Evolutionary conservation across 2,888 invertebrate genomes (phyloP).

Genomic region (Muschampia staudingeri): DNA sequence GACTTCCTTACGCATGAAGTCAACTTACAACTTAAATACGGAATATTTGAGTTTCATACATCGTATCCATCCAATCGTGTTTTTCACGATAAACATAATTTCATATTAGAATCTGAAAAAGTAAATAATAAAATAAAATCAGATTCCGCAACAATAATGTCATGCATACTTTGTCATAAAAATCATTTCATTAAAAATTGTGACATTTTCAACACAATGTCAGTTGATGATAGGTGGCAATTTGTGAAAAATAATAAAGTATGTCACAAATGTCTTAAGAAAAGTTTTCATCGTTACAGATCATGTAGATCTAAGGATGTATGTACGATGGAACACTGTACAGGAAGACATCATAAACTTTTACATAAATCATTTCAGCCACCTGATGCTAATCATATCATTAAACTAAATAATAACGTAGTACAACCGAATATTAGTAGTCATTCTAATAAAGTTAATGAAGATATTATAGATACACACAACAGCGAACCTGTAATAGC

Average conservation of each 20-base stretch:
- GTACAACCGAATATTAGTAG: background rate
- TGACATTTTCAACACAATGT: background rate
- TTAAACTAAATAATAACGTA: background rate
- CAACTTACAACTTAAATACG: background rate
- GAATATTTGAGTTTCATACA: background rate
- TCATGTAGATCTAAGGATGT: background rate
- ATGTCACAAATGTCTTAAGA: conserved; percentile 8
- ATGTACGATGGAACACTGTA: too few relatives aligned
- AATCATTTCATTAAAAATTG: conserved; percentile 20
- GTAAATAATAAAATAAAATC: background rate
- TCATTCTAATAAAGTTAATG: background rate
- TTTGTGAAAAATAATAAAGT: conserved; percentile 11
- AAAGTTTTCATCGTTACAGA: background rate
- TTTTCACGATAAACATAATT: conserved; percentile 7
- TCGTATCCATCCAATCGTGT: background rate
- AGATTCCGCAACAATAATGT: conserved; percentile 9
- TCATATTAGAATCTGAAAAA: background rate
- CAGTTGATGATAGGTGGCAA: conserved; percentile 6
- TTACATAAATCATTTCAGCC: conserved; percentile 4
- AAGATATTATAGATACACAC: background rate
- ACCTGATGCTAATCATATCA: background rate
- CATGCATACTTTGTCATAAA: conserved; percentile 2
- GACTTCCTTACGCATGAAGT: background rate
- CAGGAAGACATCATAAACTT: background rate
- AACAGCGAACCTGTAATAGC: background rate